phyloP scores from a whole-genome alignment of 2,888 invertebrate species.

The Cheilosia pagana region DNA sequence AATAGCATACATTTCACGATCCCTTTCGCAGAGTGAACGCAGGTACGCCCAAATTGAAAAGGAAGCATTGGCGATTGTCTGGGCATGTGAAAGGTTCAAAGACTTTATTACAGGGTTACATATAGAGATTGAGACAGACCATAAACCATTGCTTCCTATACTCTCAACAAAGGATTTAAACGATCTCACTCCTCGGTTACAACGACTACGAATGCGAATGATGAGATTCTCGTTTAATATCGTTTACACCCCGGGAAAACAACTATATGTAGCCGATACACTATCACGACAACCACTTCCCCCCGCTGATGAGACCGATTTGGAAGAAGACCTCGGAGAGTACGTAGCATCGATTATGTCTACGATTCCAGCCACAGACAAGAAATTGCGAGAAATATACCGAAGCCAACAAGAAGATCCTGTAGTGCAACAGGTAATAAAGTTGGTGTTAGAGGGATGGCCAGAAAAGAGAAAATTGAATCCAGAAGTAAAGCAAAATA shows the following conservation, averaged over 20 bases:
- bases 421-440: not conserved
- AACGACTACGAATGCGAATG: constrained; percentile 22
- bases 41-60: constrained; percentile 28
- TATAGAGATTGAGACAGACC: constrained; percentile 9
- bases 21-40: constrained; percentile 9
- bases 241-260: constrained; percentile 11
- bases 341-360: constrained; percentile 17
- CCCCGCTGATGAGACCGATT: not conserved
- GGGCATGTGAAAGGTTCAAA: constrained; percentile 9
- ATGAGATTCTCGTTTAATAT: constrained; percentile 3
- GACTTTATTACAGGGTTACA: constrained; percentile 7
- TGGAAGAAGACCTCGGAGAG: constrained; percentile 6
- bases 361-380: constrained; percentile 13
- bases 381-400: constrained; percentile 15
- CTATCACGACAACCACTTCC: constrained; percentile 14
- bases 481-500: not conserved
- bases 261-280: constrained; percentile 27
- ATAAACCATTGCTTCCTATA: constrained; percentile 13
- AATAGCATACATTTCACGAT: constrained; percentile 15
- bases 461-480: constrained; percentile 12
- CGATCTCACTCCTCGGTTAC: constrained; percentile 16
- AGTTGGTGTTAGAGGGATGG: not conserved
- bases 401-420: constrained; percentile 3
- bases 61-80: constrained; percentile 14
- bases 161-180: constrained; percentile 25